Conservation (phyloP, 2,888 invertebrate genomes). For the Chrysomela aeneicollis region DNA sequence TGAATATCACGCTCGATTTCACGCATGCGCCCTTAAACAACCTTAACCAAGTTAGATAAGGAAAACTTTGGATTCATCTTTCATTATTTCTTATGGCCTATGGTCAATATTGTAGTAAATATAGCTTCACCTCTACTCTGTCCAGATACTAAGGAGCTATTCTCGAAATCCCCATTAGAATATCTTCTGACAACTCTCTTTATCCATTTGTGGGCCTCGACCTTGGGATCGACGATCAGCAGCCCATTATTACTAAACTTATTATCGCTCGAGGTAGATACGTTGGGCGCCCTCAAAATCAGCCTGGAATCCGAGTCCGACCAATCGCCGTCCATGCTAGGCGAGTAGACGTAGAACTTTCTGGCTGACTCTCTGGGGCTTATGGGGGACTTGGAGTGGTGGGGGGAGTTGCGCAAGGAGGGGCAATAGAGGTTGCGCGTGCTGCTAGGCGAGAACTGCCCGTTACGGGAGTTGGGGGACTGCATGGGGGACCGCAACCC, state of each 20-base stretch:
- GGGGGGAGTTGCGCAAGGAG: constrained; percentile 56
- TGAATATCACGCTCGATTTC: too few relatives aligned
- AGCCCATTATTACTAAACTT: constrained; percentile 51
- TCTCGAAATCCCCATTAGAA: constrained; percentile 61
- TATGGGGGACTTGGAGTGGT: constrained; percentile 60
- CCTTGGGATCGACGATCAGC: constrained; percentile 58
- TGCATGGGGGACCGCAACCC: constrained; percentile 58
- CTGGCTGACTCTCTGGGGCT: constrained; percentile 57
- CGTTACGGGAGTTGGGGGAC: constrained; percentile 59
- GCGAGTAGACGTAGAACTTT: constrained; percentile 60
- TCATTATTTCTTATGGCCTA: too few relatives aligned
- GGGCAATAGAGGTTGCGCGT: constrained; percentile 56
- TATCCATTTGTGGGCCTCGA: constrained; percentile 59
- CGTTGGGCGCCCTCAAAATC: constrained; percentile 52
- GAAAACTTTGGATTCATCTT: too few relatives aligned
- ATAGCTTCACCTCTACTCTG: constrained; percentile 60
- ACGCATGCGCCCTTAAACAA: too few relatives aligned
- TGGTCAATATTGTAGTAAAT: too few relatives aligned
- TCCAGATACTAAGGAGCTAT: constrained; percentile 60
- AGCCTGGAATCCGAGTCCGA: constrained; percentile 60
- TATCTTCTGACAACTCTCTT: constrained; percentile 60
- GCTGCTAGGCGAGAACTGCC: constrained; percentile 58
- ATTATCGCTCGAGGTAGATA: constrained; percentile 45
- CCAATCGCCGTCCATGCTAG: constrained; percentile 60
- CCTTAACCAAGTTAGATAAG: too few relatives aligned